Conservation (phyloP, 2,113 vertebrate genomes). For the Tinamus guttatus region DNA sequence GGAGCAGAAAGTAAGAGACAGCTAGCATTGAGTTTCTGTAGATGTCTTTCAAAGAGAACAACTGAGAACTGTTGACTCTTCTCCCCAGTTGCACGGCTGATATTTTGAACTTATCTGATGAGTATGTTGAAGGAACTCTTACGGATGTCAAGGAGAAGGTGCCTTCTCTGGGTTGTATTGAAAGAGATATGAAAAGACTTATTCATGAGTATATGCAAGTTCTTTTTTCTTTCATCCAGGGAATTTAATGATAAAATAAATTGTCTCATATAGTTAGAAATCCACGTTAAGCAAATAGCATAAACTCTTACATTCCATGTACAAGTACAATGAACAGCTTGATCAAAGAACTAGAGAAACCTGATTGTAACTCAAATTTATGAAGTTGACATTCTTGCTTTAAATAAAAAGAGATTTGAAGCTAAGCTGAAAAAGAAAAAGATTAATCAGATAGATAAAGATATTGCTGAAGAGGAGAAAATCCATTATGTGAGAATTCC, state of each 20-base stretch:
- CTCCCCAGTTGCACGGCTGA: conserved; percentile 73
- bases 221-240: conserved; percentile 74
- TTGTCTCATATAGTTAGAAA: conserved; percentile 74
- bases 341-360: conserved; percentile 67
- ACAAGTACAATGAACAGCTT: conserved; percentile 71
- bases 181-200: conserved; percentile 68
- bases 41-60: conserved; percentile 65
- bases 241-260: conserved; percentile 81
- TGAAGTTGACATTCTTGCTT: conserved; percentile 77
- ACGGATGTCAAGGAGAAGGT: conserved; percentile 72
- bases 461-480: neutral
- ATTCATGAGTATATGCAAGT: conserved; percentile 67
- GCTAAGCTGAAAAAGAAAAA: conserved; percentile 78
- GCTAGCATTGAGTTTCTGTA: conserved; percentile 77
- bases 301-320: conserved; percentile 76
- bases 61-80: conserved; percentile 74
- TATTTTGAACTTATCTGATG: conserved; percentile 80
- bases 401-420: conserved; percentile 77
- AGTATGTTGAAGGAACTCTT: conserved; percentile 77
- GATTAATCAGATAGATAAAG: neutral
- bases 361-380: conserved; percentile 77
- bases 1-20: conserved; percentile 81
- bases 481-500: neutral
- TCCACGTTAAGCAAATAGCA: conserved; percentile 74
- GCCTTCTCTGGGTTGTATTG: conserved; percentile 59